These are phyloP conservation scores for Atrichornis clamosus DNA, from an alignment of 2,113 vertebrate genomes.

Conservation along the genomic window DNA sequence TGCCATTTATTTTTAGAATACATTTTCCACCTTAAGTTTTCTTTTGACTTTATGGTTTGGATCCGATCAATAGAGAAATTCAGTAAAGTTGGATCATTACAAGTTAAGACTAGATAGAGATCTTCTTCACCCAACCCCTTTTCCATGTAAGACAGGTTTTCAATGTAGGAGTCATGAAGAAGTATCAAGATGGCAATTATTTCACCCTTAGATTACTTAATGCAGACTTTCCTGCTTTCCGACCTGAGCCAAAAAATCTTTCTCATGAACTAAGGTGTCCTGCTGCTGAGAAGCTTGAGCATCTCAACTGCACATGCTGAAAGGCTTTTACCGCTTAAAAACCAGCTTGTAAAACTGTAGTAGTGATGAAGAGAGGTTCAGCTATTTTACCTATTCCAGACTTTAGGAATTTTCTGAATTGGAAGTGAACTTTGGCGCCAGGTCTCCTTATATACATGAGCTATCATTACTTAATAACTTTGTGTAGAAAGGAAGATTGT, in stretches of 20 bases:
- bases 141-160: not conserved
- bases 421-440: not conserved
- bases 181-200: not conserved
- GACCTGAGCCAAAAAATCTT: not conserved
- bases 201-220: not conserved
- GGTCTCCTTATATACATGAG: not conserved
- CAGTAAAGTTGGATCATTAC: not conserved
- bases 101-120: not conserved
- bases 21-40: not conserved
- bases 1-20: not conserved
- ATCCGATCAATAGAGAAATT: not conserved
- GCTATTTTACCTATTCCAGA: not conserved
- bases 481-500: not conserved
- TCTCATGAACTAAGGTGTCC: not conserved
- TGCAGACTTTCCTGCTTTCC: not conserved
- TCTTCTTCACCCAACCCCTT: not conserved
- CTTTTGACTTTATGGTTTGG: not conserved
- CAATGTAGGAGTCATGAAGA: not conserved
- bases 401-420: not conserved
- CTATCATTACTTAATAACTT: not conserved
- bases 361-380: not conserved
- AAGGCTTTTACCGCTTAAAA: not conserved
- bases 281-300: not conserved
- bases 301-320: not conserved
- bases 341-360: not conserved